Conservation (phyloP, 2,888 invertebrate species). For the Agrotis exclamationis region DNA sequence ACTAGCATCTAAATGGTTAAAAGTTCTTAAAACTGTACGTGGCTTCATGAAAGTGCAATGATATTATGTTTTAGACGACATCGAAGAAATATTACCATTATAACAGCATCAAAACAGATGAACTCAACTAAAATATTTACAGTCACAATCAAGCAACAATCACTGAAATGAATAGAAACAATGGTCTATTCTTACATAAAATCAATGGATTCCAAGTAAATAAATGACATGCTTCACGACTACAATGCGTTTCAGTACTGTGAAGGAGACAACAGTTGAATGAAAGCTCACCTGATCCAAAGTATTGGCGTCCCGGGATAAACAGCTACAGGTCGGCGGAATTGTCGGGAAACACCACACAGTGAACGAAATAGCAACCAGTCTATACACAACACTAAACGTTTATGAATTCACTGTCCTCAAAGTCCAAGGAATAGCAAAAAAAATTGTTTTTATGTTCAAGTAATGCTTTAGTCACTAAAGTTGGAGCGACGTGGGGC, state of each 20-base stretch:
- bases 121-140: slow-evolving; percentile 7
- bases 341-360: slow-evolving; percentile 66
- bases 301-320: slow-evolving; percentile 62
- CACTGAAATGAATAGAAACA: slow-evolving; percentile 18
- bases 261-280: slow-evolving; percentile 56
- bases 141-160: background rate
- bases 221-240: slow-evolving; percentile 19
- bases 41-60: slow-evolving; percentile 9
- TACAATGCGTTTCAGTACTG: slow-evolving; percentile 21
- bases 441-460: slow-evolving; percentile 52
- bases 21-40: background rate
- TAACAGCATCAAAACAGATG: background rate
- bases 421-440: slow-evolving; percentile 60
- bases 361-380: slow-evolving; percentile 58
- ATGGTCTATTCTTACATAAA: slow-evolving; percentile 13
- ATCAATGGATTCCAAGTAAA: slow-evolving; percentile 35
- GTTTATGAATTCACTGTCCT: slow-evolving; percentile 72
- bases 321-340: slow-evolving; percentile 62
- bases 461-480: slow-evolving; percentile 50
- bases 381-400: slow-evolving; percentile 77
- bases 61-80: slow-evolving; percentile 14
- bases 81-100: slow-evolving; percentile 22
- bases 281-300: slow-evolving; percentile 68
- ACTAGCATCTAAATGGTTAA: background rate
- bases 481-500: slow-evolving; percentile 69